These are phyloP conservation scores for Temnothorax ravouxi DNA, from an alignment of 2,888 invertebrate genomes.

Conservation along the genomic window DNA sequence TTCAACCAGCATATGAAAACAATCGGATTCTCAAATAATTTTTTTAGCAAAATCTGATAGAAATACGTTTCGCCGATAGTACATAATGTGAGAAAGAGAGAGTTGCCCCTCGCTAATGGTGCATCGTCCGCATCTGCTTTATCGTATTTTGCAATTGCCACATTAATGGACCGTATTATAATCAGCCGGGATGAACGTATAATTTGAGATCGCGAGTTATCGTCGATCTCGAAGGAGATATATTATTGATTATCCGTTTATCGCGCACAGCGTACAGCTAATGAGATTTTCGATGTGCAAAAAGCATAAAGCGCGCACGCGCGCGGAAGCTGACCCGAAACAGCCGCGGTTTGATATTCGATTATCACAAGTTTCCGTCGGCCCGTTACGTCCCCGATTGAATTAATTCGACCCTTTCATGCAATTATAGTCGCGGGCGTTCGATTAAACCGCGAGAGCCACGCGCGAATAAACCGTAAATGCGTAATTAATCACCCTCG, in stretches of 20 bases:
- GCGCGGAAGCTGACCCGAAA: constrained; percentile 36
- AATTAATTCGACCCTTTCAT: constrained; percentile 47
- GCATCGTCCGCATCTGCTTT: no score
- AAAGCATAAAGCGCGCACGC: constrained; percentile 37
- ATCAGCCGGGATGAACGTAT: no score
- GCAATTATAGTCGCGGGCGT: constrained; percentile 49
- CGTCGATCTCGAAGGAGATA: no score
- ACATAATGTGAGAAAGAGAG: no score
- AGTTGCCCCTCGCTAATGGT: no score
- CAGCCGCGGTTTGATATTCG: constrained; percentile 52
- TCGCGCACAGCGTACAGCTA: constrained; percentile 7
- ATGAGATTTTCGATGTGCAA: constrained; percentile 42
- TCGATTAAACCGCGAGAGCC: constrained; percentile 53
- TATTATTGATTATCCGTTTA: no score
- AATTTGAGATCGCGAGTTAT: no score
- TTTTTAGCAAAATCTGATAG: not conserved
- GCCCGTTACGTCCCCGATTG: constrained; percentile 47
- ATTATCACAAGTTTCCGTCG: constrained; percentile 57
- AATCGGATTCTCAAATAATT: constrained; percentile 1
- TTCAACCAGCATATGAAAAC: not conserved
- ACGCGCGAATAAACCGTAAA: constrained; percentile 56
- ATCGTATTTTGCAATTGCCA: no score
- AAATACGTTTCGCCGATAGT: no score
- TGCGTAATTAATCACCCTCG: constrained; percentile 53
- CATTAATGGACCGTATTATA: no score